Evolutionary conservation across 2,113 vertebrate species (phyloP), one percentile per base, ranked within the genome.

Genomic region (Pampusana beccarii): DNA sequence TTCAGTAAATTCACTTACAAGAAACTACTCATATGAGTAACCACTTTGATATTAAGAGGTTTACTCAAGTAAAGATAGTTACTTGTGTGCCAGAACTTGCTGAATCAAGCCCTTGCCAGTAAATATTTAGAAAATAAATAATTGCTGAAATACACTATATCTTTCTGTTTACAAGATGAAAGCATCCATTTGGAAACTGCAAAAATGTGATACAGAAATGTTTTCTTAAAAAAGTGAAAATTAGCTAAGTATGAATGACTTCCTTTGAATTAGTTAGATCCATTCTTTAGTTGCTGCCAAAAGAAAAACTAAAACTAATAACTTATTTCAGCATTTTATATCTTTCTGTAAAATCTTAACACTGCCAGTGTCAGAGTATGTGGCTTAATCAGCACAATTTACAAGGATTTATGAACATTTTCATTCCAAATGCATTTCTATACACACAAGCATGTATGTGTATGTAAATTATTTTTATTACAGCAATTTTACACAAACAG

Each of bases 381-480:
- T 73, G 93, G 74, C 91, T 97, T 97, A 97, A 97, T 97, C 92
- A 93, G 93, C 67, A 95, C 78, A 72, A 97, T 75, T 97, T 91
- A 96, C 62, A 25, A n/a, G 92, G 92, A 97, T 97, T 97, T 96
- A 97, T 78, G 51, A 96, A 96, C 90, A 96, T 97, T 96, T 96
- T 90, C 42, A 86, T 96, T 96, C 84, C 90, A 95, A 94, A 95
- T 95, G 62, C 65, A 97, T 97, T 97, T 97, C 93, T 96, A 97
- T 96, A 97, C 56, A 94, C 71, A 82, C 80, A 96, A 92, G 71
- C 51, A 96, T 85, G 87, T 87, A 95, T 67, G 86, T 95, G 86
- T 96, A 90, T 61, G 71, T 96, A 97, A 97, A 97, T 97, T 95
- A 92, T 96, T 93, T 97, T 98, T 97, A 97, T 97, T 97, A 92